These are phyloP conservation scores for Apamea crenata DNA, from an alignment of 2,888 invertebrate genomes.

Conservation along the genomic window DNA sequence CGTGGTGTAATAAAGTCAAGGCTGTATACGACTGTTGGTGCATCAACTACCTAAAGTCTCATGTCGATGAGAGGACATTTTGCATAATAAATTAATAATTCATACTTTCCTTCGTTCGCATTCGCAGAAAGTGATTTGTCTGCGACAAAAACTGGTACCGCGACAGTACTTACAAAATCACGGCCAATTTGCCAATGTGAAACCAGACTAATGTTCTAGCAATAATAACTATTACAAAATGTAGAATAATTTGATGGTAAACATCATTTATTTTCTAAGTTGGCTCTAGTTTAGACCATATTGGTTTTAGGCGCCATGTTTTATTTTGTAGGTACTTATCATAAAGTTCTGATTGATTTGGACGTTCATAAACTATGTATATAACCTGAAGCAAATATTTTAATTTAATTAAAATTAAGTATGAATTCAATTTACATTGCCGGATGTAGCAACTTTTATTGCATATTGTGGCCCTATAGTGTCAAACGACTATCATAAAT, in stretches of 20 bases:
- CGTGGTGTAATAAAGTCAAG: not conserved
- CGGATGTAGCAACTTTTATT: constrained; percentile 13
- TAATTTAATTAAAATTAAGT: constrained; percentile 3
- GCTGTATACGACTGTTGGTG: not conserved
- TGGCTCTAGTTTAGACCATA: not conserved
- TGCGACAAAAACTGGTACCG: not conserved
- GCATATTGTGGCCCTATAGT: constrained; percentile 8
- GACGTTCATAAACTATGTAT: not conserved
- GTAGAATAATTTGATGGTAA: constrained; percentile 4
- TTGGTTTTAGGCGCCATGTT: not conserved
- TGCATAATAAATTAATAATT: not conserved
- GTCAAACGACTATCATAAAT: constrained; percentile 31
- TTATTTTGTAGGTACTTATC: not conserved
- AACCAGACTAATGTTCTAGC: constrained; percentile 6
- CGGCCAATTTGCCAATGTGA: not conserved
- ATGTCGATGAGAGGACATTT: not conserved
- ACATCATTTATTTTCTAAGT: not conserved
- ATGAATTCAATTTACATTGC: constrained; percentile 7
- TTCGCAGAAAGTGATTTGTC: not conserved
- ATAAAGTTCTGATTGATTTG: constrained; percentile 3
- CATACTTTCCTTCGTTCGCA: not conserved
- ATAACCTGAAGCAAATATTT: constrained; percentile 12
- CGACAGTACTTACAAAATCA: not conserved
- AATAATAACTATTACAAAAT: constrained; percentile 17
- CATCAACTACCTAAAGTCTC: not conserved